These are phyloP conservation scores for Prochilodus magdalenae DNA, from an alignment of 2,113 vertebrate species.

Conservation along the genomic window DNA sequence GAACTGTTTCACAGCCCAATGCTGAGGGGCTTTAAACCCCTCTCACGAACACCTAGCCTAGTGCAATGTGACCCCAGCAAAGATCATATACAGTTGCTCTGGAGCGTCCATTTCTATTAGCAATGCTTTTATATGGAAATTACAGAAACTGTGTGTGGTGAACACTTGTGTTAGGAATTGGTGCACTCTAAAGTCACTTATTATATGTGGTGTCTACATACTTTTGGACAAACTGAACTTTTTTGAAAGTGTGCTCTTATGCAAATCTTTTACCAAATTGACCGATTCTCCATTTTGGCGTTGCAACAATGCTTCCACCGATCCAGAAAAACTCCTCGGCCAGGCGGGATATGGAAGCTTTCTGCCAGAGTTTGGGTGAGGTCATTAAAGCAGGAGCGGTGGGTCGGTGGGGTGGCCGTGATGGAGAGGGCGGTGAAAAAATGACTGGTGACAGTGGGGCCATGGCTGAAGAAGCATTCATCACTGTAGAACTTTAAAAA, in stretches of 20 bases:
- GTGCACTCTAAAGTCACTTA: not conserved
- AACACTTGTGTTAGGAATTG: not conserved
- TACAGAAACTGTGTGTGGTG: too few relatives aligned
- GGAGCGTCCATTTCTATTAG: not conserved
- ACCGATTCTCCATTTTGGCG: constrained; percentile 83
- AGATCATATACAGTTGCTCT: not conserved
- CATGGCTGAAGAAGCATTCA: constrained; percentile 66
- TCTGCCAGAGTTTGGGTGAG: constrained; percentile 76
- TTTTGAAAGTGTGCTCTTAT: not conserved
- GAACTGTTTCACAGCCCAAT: too few relatives aligned
- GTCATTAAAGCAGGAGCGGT: constrained; percentile 67
- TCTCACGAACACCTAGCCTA: too few relatives aligned
- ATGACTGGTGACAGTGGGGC: constrained; percentile 64
- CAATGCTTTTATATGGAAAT: not conserved
- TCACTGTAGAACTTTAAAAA: constrained; percentile 62
- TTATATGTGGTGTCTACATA: too few relatives aligned
- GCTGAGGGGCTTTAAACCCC: too few relatives aligned
- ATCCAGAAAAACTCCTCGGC: constrained; percentile 92
- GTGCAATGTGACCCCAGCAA: too few relatives aligned
- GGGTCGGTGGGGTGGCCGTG: constrained; percentile 29
- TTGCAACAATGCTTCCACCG: constrained; percentile 84
- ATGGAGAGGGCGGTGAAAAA: constrained; percentile 51
- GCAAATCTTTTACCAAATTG: constrained; percentile 83
- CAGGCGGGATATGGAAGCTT: constrained; percentile 80
- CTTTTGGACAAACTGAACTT: too few relatives aligned